Evolutionary conservation across 2,888 invertebrate species (phyloP).

Genomic region (Itoplectis maculator): DNA sequence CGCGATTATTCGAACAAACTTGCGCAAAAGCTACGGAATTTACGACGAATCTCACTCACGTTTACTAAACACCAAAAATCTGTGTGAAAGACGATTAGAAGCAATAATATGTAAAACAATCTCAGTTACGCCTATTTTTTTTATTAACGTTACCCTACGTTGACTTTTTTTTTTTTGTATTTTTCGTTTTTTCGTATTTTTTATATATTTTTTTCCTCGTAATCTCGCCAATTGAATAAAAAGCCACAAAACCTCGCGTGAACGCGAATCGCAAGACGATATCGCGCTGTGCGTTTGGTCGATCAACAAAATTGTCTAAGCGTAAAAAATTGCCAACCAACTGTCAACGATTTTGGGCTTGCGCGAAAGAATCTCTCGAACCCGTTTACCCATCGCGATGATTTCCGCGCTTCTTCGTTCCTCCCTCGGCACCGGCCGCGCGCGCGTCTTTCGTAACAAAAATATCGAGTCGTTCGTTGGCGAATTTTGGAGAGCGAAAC

Average conservation of each 20-base stretch:
- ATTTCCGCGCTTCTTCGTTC: slow-evolving; percentile 11
- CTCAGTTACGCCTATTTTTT: slow-evolving; percentile 29
- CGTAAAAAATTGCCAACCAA: slow-evolving; percentile 16
- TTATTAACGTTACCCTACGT: slow-evolving; percentile 19
- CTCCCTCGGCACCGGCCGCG: slow-evolving; percentile 31
- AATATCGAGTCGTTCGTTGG: slow-evolving; percentile 64
- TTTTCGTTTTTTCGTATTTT: neutral
- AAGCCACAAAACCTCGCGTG: slow-evolving; percentile 25
- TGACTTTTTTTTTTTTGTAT: slow-evolving; percentile 2
- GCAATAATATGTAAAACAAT: slow-evolving; percentile 56
- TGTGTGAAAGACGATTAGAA: slow-evolving; percentile 54
- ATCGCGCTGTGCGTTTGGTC: slow-evolving; percentile 8
- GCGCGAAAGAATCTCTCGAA: neutral
- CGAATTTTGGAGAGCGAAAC: too few relatives aligned
- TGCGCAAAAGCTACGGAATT: slow-evolving; percentile 27
- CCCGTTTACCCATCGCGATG: slow-evolving; percentile 1
- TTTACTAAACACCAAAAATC: slow-evolving; percentile 51
- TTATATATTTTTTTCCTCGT: neutral
- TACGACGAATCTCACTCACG: slow-evolving; percentile 40
- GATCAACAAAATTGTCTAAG: slow-evolving; percentile 22
- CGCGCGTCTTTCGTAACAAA: slow-evolving; percentile 76
- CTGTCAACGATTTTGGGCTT: neutral
- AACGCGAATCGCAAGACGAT: slow-evolving; percentile 16
- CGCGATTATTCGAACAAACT: slow-evolving; percentile 19
- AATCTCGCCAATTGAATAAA: slow-evolving; percentile 24